These are phyloP conservation scores for Caenorhabditis doughertyi DNA, from an alignment of 2,888 invertebrate species.

Conservation along the genomic window DNA sequence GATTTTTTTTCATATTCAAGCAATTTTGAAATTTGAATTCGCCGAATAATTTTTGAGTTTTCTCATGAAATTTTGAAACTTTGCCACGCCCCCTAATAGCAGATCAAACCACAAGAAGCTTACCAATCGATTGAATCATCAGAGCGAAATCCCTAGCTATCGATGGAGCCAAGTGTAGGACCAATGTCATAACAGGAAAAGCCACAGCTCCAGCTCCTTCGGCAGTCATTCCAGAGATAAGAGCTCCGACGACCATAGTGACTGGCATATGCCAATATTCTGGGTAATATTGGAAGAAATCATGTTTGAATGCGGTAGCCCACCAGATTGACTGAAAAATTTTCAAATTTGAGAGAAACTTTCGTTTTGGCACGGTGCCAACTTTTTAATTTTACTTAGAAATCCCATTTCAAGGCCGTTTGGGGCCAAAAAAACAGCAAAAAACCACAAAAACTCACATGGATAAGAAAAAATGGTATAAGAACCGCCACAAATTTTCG, in stretches of 20 bases:
- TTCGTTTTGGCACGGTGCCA: too few species aligned
- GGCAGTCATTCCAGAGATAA: slow-evolving; percentile 73
- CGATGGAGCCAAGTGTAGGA: slow-evolving; percentile 70
- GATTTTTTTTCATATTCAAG: too few species aligned
- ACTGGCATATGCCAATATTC: slow-evolving; percentile 80
- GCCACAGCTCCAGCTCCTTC: slow-evolving; percentile 80
- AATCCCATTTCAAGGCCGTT: too few species aligned
- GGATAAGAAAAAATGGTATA: slow-evolving; percentile 70
- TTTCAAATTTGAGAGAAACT: neutral
- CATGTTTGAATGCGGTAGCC: slow-evolving; percentile 60
- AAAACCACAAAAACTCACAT: slow-evolving; percentile 28
- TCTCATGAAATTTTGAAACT: too few species aligned
- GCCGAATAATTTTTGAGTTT: too few species aligned
- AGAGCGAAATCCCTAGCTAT: slow-evolving; percentile 77
- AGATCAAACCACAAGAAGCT: neutral
- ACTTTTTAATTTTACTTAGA: too few species aligned
- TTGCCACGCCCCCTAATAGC: too few species aligned
- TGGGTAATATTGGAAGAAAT: slow-evolving; percentile 75
- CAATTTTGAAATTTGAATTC: too few species aligned
- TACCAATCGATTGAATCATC: slow-evolving; percentile 76
- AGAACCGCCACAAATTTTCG: slow-evolving; percentile 71
- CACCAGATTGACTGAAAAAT: slow-evolving; percentile 62
- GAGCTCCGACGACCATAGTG: slow-evolving; percentile 81
- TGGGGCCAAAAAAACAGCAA: neutral
- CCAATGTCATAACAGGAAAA: slow-evolving; percentile 78